Conservation (phyloP, 2,797 vertebrate genomes). For the Coluber constrictor region DNA sequence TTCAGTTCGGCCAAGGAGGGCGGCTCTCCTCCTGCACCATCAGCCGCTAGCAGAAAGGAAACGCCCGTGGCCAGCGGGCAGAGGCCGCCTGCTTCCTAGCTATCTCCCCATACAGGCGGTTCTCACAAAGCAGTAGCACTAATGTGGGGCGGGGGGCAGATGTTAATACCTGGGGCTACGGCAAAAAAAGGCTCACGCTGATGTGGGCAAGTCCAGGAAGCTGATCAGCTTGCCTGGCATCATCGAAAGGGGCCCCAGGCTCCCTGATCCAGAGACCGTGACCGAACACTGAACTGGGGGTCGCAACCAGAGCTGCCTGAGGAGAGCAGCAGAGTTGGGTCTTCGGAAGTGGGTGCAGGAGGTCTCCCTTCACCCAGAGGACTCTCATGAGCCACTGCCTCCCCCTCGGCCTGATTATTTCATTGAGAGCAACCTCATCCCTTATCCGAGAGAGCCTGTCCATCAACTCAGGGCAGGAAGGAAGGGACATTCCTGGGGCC, state of each 20-base stretch:
- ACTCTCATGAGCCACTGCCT: background rate
- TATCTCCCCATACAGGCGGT: no score
- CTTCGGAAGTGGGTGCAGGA: background rate
- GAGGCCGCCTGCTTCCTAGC: rapidly evolving
- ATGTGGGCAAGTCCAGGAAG: no score
- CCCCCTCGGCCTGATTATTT: background rate
- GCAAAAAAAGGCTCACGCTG: background rate
- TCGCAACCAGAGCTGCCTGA: background rate
- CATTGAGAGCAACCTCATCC: background rate
- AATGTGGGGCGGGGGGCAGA: rapidly evolving
- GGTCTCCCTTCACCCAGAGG: background rate
- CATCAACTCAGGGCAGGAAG: background rate
- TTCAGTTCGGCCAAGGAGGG: no score
- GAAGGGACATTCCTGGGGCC: background rate
- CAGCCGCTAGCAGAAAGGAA: background rate
- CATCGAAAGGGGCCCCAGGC: background rate
- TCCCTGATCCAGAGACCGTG: background rate
- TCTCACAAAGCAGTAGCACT: background rate
- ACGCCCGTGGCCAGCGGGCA: background rate
- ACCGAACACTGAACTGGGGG: no score
- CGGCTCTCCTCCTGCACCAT: background rate
- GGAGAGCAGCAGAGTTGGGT: background rate
- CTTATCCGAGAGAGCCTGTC: background rate
- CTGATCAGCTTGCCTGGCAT: no score
- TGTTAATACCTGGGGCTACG: background rate